Base-by-base conservation (phyloP, 2,888 invertebrate genomes). In the Aricia artaxerxes region DNA sequence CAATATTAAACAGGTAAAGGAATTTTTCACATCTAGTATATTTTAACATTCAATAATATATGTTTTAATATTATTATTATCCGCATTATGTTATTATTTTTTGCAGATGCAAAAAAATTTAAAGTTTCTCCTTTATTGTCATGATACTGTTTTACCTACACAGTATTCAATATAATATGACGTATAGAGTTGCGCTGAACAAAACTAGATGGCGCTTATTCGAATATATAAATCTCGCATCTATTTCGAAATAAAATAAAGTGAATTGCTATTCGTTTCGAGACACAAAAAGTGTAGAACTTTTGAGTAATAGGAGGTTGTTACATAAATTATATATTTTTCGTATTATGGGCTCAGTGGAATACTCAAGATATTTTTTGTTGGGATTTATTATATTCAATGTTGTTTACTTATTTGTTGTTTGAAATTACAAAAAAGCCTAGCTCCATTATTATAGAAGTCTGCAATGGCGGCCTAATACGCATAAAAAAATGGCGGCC, bases 341-440 rank as follows among this genome's bases (percentile, higher is more conserved):
- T 64, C 61, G 11, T 77, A 57, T 13, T 77, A 35, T 16, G 57
- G 49, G 75, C 57, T 76, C 76, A 76, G 76, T 76, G 73, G n/a
- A 73, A 76, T 76, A 76, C 53, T 76, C 24, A 38, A 35, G 57
- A 53, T 76, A 35, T 75, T 49, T 44, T 57, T 16, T 53, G 53
- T 76, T 35, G 49, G 75, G 76, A 76, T 75, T 35, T 76, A 76
- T 76, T 49, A 53, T 31, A 76, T 76, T 76, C 38, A 31, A 35
- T 69, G 35, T 35, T 69, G 11, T 69, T 49, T 44, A 75, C 75
- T 57, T 76, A 57, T 76, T 31, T 38, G 53, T 76, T 76, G 31
- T 35, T 53, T 6, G 49, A 69, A 69, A 69, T 35, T 1, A 35
- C 13, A 24, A 38, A 38, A 35, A 69, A 69, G 69, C 69, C 31